Conservation (phyloP, 2,888 invertebrate species). For the Resseliella maxima region DNA sequence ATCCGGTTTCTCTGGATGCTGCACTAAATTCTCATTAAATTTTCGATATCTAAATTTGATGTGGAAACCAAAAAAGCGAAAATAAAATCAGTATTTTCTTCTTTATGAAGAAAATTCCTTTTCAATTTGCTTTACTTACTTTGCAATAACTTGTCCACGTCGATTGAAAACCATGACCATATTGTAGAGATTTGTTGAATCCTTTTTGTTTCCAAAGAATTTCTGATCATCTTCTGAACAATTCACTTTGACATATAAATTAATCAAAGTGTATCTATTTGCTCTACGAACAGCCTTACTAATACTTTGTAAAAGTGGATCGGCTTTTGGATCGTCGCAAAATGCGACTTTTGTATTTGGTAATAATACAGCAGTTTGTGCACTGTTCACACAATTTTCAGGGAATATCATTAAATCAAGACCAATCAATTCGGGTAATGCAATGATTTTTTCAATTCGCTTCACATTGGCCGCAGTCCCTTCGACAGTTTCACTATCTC, state of each 20-base stretch:
- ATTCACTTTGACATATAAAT: slow-evolving; percentile 71
- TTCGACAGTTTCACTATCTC: too few relatives aligned
- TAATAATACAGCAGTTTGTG: slow-evolving; percentile 60
- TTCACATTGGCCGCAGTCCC: too few relatives aligned
- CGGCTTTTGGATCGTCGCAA: slow-evolving; percentile 62
- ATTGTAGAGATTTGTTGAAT: slow-evolving; percentile 71
- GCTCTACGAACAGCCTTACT: slow-evolving; percentile 72
- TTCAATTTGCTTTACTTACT: slow-evolving; percentile 63
- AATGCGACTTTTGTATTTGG: slow-evolving; percentile 62
- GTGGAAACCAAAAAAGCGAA: background rate
- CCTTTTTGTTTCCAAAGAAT: slow-evolving; percentile 61
- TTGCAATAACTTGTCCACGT: slow-evolving; percentile 75
- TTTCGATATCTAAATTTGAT: slow-evolving; percentile 64
- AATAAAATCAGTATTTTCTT: too few relatives aligned
- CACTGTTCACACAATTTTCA: slow-evolving; percentile 70
- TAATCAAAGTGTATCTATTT: slow-evolving; percentile 70
- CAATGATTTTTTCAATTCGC: too few relatives aligned
- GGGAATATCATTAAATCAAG: slow-evolving; percentile 85
- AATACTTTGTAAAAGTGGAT: slow-evolving; percentile 63
- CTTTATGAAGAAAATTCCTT: too few relatives aligned
- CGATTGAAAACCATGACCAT: slow-evolving; percentile 83
- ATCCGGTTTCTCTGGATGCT: slow-evolving; percentile 64
- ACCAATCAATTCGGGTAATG: slow-evolving; percentile 63
- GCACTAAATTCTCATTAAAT: slow-evolving; percentile 66
- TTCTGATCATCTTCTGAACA: slow-evolving; percentile 66